phyloP scores from a whole-genome alignment of 1,140 invertebrate genomes.

The Venturia canescens region DNA sequence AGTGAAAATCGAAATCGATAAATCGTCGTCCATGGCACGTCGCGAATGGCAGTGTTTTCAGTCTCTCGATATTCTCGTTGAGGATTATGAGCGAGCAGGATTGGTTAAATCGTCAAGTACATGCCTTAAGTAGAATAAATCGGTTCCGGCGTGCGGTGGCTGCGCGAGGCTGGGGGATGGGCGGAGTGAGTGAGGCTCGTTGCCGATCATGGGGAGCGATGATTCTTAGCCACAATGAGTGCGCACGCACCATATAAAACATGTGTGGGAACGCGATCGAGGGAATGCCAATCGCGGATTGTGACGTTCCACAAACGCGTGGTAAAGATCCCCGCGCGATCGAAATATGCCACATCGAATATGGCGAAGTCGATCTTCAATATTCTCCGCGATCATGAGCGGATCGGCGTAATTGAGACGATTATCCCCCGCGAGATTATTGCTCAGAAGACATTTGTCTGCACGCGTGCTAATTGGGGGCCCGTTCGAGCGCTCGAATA shows the following conservation, averaged over 20 bases:
- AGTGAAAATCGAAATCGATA: neutral
- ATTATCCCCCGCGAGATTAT: too few species aligned
- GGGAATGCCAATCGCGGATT: neutral
- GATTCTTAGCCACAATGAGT: neutral
- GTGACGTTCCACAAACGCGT: neutral
- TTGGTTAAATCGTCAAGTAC: neutral
- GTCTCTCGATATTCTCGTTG: too few species aligned
- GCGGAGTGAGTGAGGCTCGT: neutral
- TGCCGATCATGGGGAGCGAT: neutral
- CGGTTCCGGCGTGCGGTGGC: constrained; percentile 5
- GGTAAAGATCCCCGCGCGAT: too few species aligned
- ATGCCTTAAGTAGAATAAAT: constrained; percentile 13
- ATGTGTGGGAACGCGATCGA: neutral
- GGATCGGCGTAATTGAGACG: too few species aligned
- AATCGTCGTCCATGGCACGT: neutral
- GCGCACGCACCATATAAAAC: constrained; percentile 3
- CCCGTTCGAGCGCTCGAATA: too few species aligned
- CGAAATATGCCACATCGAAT: too few species aligned
- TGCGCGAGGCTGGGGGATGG: too few species aligned
- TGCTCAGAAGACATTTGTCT: too few species aligned
- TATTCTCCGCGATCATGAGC: too few species aligned
- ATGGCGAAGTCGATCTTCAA: too few species aligned
- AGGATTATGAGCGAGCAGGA: too few species aligned
- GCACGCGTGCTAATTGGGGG: too few species aligned
- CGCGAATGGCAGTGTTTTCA: neutral